Base-by-base conservation (phyloP, 2,797 vertebrate species). In the Hoplostethus atlanticus region DNA sequence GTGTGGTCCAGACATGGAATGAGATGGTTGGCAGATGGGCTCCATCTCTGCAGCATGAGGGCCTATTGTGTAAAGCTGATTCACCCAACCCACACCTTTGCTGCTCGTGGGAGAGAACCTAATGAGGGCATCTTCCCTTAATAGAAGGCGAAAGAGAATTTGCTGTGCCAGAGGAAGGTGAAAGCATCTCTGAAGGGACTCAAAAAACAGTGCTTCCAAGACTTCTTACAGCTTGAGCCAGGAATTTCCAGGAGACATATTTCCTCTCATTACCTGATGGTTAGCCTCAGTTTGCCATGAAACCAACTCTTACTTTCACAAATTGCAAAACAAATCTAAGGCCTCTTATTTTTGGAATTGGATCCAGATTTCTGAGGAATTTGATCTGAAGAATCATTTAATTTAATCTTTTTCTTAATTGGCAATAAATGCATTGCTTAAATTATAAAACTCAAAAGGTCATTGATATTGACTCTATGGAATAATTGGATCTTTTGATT, bases 41-140 rank as follows among this genome's bases (percentile, higher is more conserved):
- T 69, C 64, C 68, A 51, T 78, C 77, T 81, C 78, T 79, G 79
- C 68, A 81, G 88, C 73, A n/a, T 55, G 21, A 75, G 81, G 82
- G 80, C 73, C 28, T 83, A 81, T 87, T 88, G 87, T 80, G 75
- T 81, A 83, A 90, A 85, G 79, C 84, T 87, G 87, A 91, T 82
- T 91, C 87, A 88, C 58, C 70, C 84, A 50, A 38, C 79, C 84
- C 80, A 90, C 86, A 81, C 57, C 74, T 80, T 68, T 40, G 56
- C 79, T 75, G 81, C 44, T 54, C 44, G 84, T 84, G 78, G 82
- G 84, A 76, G 79, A 58, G 64, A 62, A 66, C 42, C 53, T 87
- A 83, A 83, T 82, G 86, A 88, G 80, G 75, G 82, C 65, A 73
- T 82, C 79, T 71, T 81, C 74, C 70, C 68, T 81, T 81, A 54